Conservation (phyloP, 2,113 vertebrate genomes). For the Carassius carassius region DNA sequence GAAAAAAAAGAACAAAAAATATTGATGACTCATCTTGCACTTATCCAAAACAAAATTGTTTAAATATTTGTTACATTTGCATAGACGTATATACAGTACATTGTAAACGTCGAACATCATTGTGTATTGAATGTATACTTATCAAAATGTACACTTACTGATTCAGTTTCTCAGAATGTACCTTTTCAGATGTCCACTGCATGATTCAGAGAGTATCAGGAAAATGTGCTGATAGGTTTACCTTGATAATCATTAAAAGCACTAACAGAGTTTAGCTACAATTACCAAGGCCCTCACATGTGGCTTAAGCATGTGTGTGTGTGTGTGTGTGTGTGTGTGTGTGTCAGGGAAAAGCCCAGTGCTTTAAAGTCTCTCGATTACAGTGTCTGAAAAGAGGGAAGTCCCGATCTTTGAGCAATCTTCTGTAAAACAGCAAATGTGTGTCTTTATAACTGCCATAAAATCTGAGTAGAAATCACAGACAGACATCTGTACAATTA, state of each 20-base stretch:
- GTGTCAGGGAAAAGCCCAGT: conserved; percentile 36
- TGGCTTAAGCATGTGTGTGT: conserved; percentile 36
- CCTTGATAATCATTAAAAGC: conserved; percentile 25
- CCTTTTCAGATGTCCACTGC: not conserved
- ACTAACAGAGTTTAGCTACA: conserved; percentile 14
- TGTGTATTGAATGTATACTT: not conserved
- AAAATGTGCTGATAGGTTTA: not conserved
- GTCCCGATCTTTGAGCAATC: conserved; percentile 38
- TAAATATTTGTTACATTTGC: not conserved
- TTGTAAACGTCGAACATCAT: not conserved
- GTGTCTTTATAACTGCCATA: conserved; percentile 14
- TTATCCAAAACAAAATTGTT: not conserved
- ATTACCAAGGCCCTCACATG: conserved; percentile 25
- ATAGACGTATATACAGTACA: not conserved
- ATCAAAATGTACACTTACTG: not conserved
- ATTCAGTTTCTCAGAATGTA: not conserved
- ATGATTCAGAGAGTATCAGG: not conserved
- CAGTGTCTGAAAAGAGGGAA: conserved; percentile 49
- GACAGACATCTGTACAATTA: conserved; percentile 21
- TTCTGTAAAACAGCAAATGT: conserved; percentile 24
- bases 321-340: conserved; percentile 17
- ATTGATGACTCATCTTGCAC: not conserved
- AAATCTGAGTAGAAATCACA: conserved; percentile 2
- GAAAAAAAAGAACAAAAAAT: not conserved
- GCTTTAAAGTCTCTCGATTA: conserved; percentile 44